Conservation (phyloP, 2,888 invertebrate species). For the Campoletis raptor region DNA sequence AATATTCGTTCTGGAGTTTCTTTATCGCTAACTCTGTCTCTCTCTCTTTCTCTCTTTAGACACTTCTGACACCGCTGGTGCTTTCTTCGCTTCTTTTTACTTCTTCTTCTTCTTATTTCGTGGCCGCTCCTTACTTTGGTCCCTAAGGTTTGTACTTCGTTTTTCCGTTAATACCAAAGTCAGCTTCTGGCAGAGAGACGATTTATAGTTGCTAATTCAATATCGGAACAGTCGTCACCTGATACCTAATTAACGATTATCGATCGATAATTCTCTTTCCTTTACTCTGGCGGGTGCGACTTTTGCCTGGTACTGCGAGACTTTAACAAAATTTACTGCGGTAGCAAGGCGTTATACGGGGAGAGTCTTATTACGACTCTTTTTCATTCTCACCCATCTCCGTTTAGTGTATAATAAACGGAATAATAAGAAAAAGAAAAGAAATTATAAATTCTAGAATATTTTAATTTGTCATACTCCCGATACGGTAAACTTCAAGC, state of each 20-base stretch:
- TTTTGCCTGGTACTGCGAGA: constrained; percentile 24
- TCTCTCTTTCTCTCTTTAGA: constrained; percentile 28
- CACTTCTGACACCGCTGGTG: constrained; percentile 31
- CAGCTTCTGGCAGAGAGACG: constrained; percentile 75
- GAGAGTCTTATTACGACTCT: constrained; percentile 24
- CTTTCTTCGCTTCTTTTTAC: constrained; percentile 36
- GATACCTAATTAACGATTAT: constrained; percentile 79
- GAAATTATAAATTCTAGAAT: constrained; percentile 6
- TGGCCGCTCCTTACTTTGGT: constrained; percentile 36
- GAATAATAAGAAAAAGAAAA: background rate
- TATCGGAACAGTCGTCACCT: constrained; percentile 73
- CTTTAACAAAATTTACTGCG: constrained; percentile 36
- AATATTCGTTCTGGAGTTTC: constrained; percentile 78
- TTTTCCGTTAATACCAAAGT: constrained; percentile 76
- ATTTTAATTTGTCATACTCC: constrained; percentile 31
- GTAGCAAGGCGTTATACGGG: background rate
- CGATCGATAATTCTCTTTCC: constrained; percentile 69
- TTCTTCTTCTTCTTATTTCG: constrained; percentile 38
- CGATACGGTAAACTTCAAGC: constrained; percentile 7
- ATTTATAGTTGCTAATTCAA: constrained; percentile 84
- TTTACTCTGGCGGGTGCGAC: background rate
- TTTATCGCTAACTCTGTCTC: constrained; percentile 11
- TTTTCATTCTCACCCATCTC: background rate
- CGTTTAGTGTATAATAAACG: background rate
- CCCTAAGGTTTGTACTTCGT: constrained; percentile 66